Conservation (phyloP, 2,113 vertebrate genomes). For the Chauna torquata region DNA sequence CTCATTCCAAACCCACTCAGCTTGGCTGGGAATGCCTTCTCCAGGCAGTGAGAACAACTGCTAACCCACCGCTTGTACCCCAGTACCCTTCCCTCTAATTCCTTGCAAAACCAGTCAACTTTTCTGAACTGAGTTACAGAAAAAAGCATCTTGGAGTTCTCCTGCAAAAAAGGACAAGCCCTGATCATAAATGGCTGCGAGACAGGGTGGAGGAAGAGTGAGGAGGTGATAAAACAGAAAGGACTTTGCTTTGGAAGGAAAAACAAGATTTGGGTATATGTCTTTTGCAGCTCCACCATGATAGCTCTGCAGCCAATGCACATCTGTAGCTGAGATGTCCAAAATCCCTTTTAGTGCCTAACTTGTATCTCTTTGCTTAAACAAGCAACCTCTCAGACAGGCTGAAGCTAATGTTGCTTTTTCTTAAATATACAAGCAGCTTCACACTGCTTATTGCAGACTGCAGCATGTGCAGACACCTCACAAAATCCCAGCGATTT, state of each 20-base stretch:
- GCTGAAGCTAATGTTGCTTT: not conserved
- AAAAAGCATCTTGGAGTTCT: not conserved
- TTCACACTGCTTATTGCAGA: not conserved
- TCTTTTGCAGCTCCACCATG: not conserved
- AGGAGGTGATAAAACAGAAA: not conserved
- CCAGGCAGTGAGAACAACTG: not conserved
- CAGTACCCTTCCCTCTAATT: not conserved
- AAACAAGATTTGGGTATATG: not conserved
- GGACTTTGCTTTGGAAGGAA: not conserved
- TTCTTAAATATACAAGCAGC: not conserved
- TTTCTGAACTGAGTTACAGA: not conserved
- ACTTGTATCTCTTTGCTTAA: not conserved
- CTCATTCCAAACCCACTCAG: not conserved
- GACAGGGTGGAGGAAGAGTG: not conserved
- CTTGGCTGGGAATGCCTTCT: not conserved
- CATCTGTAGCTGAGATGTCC: not conserved
- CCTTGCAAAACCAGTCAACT: not conserved
- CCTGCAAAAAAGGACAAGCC: not conserved
- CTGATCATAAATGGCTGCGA: not conserved
- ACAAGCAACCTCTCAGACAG: not conserved
- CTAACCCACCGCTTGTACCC: not conserved
- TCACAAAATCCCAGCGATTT: not conserved
- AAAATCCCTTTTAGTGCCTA: not conserved
- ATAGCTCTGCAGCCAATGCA: not conserved
- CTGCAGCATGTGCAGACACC: not conserved